Conservation (phyloP, 1,140 invertebrate species). For the Dryas iulia region DNA sequence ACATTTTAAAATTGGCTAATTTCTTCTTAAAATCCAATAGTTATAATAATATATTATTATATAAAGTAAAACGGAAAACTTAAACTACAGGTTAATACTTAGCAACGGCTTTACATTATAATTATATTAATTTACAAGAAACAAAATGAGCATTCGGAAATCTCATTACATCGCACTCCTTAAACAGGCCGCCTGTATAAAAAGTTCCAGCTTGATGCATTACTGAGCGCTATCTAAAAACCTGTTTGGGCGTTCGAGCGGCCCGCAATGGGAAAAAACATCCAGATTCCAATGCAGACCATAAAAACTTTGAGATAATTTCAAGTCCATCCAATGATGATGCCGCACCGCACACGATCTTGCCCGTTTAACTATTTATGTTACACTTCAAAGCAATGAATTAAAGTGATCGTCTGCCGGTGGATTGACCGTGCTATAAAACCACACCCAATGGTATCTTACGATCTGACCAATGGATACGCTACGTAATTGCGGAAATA, state of each 20-base stretch:
- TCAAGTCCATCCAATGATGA: constrained; percentile 64
- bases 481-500: not conserved
- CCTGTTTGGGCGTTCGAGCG: constrained; percentile 72
- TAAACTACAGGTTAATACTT: not conserved
- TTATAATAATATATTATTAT: not conserved
- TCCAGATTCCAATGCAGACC: constrained; percentile 75
- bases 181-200: constrained; percentile 70
- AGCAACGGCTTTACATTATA: not conserved
- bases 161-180: constrained; percentile 68
- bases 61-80: not conserved
- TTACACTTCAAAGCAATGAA: constrained; percentile 37
- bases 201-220: constrained; percentile 76
- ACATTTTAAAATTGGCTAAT: too few relatives aligned
- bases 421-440: not conserved
- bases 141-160: constrained; percentile 58
- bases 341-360: constrained; percentile 46
- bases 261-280: constrained; percentile 73
- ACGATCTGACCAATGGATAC: not conserved
- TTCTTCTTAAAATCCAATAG: not conserved
- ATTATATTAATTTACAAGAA: constrained; percentile 26
- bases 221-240: constrained; percentile 78
- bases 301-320: constrained; percentile 79
- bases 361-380: constrained; percentile 61
- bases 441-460: constrained; percentile 6
- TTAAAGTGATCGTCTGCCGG: constrained; percentile 19